phyloP scores from a whole-genome alignment of 2,888 invertebrate species.

The Xanthia icteritia region DNA sequence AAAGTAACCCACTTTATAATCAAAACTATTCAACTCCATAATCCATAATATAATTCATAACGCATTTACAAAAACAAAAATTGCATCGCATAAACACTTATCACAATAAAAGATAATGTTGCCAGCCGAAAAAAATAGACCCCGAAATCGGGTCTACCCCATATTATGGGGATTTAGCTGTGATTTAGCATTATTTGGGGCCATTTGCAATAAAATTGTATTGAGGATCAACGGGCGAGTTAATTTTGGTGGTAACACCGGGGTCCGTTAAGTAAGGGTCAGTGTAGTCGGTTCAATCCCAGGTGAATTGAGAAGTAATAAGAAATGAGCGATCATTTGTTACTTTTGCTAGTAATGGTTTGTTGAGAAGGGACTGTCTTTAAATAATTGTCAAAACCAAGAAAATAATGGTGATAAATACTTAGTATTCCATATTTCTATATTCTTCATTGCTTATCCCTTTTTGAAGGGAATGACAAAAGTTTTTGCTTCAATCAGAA shows the following conservation, averaged over 20 bases:
- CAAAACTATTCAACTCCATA: neutral
- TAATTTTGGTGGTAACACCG: constrained; percentile 80
- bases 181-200: constrained; percentile 85
- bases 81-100: constrained; percentile 80
- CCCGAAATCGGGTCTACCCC: constrained; percentile 74
- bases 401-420: constrained; percentile 27
- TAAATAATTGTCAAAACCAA: constrained; percentile 37
- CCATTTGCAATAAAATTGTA: constrained; percentile 87
- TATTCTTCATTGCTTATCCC: no score
- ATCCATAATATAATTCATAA: constrained; percentile 32
- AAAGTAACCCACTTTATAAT: neutral
- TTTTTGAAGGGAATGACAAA: neutral
- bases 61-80: constrained; percentile 57
- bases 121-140: constrained; percentile 73
- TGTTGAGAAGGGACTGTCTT: constrained; percentile 35
- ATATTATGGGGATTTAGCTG: constrained; percentile 81
- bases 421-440: neutral
- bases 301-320: constrained; percentile 66
- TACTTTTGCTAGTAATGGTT: constrained; percentile 50
- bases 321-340: constrained; percentile 70
- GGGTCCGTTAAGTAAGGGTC: constrained; percentile 68
- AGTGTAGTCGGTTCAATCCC: constrained; percentile 76
- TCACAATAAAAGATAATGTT: constrained; percentile 84
- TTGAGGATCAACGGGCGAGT: constrained; percentile 80
- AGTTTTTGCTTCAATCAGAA: neutral